phyloP scores from a whole-genome alignment of 2,888 invertebrate genomes.

The Koerneria pararmatus region DNA sequence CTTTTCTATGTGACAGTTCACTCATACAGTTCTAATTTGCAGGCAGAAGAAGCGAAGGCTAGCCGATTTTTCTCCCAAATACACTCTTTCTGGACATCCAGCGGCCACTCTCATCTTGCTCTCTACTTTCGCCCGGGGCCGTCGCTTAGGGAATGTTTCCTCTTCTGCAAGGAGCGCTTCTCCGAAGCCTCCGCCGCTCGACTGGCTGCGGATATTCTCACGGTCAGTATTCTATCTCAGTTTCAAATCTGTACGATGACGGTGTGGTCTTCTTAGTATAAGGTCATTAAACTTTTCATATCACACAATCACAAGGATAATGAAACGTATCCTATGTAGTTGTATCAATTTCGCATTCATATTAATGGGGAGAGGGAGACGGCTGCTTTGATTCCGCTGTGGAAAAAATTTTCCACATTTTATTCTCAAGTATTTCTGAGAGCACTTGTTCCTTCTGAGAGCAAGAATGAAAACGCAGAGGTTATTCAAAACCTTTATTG shows the following conservation, averaged over 20 bases:
- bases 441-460: no score
- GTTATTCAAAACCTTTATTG: no score
- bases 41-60: constrained; percentile 30
- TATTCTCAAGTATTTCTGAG: no score
- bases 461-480: no score
- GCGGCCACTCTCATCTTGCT: constrained; percentile 26
- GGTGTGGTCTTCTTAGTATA: no score
- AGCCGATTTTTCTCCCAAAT: constrained; percentile 42
- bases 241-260: no score
- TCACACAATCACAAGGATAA: no score
- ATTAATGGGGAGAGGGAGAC: constrained; percentile 11
- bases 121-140: constrained; percentile 42
- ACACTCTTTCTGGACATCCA: constrained; percentile 32
- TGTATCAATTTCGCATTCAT: constrained; percentile 3
- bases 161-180: constrained; percentile 30
- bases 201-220: constrained; percentile 37
- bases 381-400: no score
- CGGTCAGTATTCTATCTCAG: constrained; percentile 26
- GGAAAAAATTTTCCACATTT: no score
- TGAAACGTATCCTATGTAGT: not conserved
- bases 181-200: constrained; percentile 40
- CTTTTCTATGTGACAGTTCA: no score
- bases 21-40: not conserved
- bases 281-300: no score
- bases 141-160: constrained; percentile 35